Evolutionary conservation across 2,888 invertebrate species (phyloP), one percentile per base, ranked within the genome.

Genomic region (Cyclophora albipunctata): DNA sequence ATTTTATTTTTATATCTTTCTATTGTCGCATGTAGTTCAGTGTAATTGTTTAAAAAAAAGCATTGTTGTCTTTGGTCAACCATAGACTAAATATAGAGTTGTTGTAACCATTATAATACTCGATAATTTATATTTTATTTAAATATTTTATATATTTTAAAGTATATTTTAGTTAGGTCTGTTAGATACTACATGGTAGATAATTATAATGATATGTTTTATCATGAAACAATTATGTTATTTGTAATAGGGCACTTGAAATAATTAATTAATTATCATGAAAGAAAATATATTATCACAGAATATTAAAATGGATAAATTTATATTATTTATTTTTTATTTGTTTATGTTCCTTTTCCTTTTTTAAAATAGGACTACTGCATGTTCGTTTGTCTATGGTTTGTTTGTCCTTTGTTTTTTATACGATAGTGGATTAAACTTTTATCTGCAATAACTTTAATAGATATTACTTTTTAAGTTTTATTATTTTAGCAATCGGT

Each of bases 101-200:
- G 84, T 84, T 85, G 83, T 78, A 84, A 85, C 84, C 73, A 74
- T 37, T 83, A 48, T 56, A 87, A 87, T 87, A 87, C 87, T 87
- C 86, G 82, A 82, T 84, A 85, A 83, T 86, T 87, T 86, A 84
- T 85, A 81, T 84, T 84, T 85, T 84, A 83, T 84, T 84, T 84
- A 75, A 20, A 83, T 80, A 74, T 68, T 65, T 73, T 82, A 80
- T 20, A 20, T 82, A 77, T 74, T 75, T 55, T 69, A 75, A 73
- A 73, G 72, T 75, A 71, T 78, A 78, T 78, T 78, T 81, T 81
- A 78, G 71, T 67, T 72, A 52, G 62, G 64, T 75, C 67, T 81
- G 78, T 83, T 84, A 81, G 84, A 74, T 82, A 72, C 84, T 81
- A 77, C 81, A 71, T 72, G 20, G 69, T 73, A 71, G 70, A 69